Percentiles rank a stretch among this genome's conserved stretches.
phyloP scores from a whole-genome alignment of 2,113 vertebrate species.

The Nyctibius bracteatus region DNA sequence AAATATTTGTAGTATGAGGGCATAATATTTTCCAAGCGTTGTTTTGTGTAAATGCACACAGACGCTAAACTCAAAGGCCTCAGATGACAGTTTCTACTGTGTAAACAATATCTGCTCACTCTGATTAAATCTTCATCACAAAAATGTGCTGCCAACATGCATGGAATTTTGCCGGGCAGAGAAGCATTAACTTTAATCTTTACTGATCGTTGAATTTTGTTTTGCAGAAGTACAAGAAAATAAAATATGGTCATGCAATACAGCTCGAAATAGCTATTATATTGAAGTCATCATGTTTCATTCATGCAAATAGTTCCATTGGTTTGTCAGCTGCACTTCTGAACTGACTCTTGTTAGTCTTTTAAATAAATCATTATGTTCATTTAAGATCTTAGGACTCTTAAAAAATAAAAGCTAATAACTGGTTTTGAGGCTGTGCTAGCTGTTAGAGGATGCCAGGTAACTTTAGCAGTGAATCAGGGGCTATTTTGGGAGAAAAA shows the following conservation, averaged over 20 bases:
- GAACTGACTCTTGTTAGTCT: not conserved
- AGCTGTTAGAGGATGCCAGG: constrained; percentile 67
- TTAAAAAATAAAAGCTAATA: constrained; percentile 53
- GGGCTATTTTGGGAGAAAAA: constrained; percentile 79
- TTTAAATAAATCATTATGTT: constrained; percentile 13
- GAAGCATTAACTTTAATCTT: not conserved
- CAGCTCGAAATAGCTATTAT: not conserved
- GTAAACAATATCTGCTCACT: not conserved
- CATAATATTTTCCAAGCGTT: not conserved
- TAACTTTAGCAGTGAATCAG: constrained; percentile 76
- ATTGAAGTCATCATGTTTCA: not conserved
- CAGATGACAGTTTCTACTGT: not conserved
- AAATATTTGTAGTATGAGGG: not conserved
- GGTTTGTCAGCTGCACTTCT: not conserved
- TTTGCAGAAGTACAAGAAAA: not conserved
- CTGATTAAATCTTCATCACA: not conserved
- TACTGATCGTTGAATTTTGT: not conserved
- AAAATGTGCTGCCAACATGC: not conserved
- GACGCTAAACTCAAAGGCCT: not conserved
- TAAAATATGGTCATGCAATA: not conserved
- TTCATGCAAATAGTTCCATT: not conserved
- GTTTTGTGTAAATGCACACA: not conserved
- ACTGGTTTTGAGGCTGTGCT: constrained; percentile 40
- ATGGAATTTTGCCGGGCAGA: not conserved
- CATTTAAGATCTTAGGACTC: not conserved